Base-by-base conservation (phyloP, 2,797 vertebrate genomes). In the Parotocinclus haroldoi region DNA sequence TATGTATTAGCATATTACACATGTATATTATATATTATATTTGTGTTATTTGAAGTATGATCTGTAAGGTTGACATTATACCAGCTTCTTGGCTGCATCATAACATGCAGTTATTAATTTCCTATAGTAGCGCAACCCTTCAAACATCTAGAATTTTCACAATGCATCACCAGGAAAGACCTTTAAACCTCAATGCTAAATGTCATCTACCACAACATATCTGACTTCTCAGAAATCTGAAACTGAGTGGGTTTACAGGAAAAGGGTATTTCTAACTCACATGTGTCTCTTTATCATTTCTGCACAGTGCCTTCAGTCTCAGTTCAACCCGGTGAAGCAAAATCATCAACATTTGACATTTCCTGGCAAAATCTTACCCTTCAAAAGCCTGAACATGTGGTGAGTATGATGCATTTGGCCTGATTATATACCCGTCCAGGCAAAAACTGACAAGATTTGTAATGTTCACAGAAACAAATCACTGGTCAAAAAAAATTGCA, bases 361-460 rank as follows among this genome's bases (percentile, higher is more conserved):
- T 74, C 81, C 69, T 85, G 75, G 73, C 82, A 46, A 13, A 90
- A 90, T 80, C 68, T 83, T 50, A 85, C 84, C 3, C 64, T 71
- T 50, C 69, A 75, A 36, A 82, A 60, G 44, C 70, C 85, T 0
- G 81, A 81, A 50, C n/a, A 64, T 0, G 7, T 86, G 1, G 88
- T 90, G 66, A 83, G 86, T 68, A 67, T 58, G 63, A 45, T 14
- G 17, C 40, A 16, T n/a, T 38, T n/a, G 12, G 2, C 16, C 51
- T 3, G 11, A 10, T 14, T 14, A 46, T 46, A 46, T 11, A 11
- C n/a, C n/a, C n/a, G n/a, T n/a, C n/a, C n/a, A n/a, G 4, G n/a
- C 45, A 46, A 13, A 46, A 12, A 12, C 27, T 46, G 2, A 46
- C 8, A 46, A 12, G 11, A 1, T n/a, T 46, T 46, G n/a, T 11